Conservation (phyloP, 2,797 vertebrate species). For the Lutjanus campechanus region DNA sequence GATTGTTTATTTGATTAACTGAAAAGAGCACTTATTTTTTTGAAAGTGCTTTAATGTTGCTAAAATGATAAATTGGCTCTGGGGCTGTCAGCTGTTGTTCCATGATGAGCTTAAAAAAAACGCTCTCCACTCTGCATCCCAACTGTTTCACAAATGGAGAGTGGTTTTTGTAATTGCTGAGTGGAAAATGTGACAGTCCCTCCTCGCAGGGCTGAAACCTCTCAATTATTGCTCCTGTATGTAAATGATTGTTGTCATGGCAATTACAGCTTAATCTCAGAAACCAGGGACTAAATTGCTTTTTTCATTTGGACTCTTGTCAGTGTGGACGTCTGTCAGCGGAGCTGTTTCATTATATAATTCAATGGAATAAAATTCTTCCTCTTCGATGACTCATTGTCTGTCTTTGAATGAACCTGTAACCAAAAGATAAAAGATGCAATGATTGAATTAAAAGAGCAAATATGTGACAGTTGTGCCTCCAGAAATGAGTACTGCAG, state of each 20-base stretch:
- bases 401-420: constrained; percentile 9
- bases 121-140: constrained; percentile 24
- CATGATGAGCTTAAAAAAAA: constrained; percentile 41
- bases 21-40: constrained; percentile 16
- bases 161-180: constrained; percentile 52
- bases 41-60: constrained; percentile 40
- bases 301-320: constrained; percentile 47
- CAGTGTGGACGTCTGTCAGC: constrained; percentile 6
- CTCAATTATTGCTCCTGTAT: constrained; percentile 68
- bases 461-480: neutral
- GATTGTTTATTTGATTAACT: constrained; percentile 41
- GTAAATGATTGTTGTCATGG: constrained; percentile 76
- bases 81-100: constrained; percentile 44
- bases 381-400: constrained; percentile 18
- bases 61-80: constrained; percentile 41
- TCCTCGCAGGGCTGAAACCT: constrained; percentile 56
- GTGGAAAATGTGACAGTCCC: constrained; percentile 59
- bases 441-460: constrained; percentile 16
- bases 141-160: constrained; percentile 30
- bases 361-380: constrained; percentile 22
- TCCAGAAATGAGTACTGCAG: too few relatives aligned
- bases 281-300: constrained; percentile 53
- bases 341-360: constrained; percentile 35
- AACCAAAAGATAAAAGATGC: neutral
- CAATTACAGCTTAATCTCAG: constrained; percentile 70